These are phyloP conservation scores for Misgurnus anguillicaudatus DNA, from an alignment of 2,113 vertebrate genomes.

Conservation along the genomic window DNA sequence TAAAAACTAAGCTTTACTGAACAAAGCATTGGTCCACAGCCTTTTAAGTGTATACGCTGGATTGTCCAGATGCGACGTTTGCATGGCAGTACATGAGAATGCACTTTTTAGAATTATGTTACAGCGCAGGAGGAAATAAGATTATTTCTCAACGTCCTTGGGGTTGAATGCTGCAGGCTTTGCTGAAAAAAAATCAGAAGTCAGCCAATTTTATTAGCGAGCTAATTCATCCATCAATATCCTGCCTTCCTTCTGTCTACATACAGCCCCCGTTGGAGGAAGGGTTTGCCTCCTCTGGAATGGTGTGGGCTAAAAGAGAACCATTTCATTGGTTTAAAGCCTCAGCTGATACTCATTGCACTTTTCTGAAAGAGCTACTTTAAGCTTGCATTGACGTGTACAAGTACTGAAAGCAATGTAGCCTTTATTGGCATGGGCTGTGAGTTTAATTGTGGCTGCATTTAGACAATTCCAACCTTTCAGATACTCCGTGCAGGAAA, in stretches of 20 bases:
- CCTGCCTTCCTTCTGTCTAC: not conserved
- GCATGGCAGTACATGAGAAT: not conserved
- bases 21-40: not conserved
- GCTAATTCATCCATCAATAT: constrained; percentile 16
- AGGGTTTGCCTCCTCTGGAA: constrained; percentile 16
- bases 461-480: constrained; percentile 10
- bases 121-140: not conserved
- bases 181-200: not conserved
- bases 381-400: constrained; percentile 8
- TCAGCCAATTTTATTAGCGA: constrained; percentile 17
- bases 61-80: not conserved
- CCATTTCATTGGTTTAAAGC: constrained; percentile 4
- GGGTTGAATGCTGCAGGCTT: not conserved
- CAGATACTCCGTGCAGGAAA: constrained; percentile 26
- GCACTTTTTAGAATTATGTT: constrained; percentile 1
- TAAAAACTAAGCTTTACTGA: not conserved
- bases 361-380: constrained; percentile 13
- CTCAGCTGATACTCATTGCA: constrained; percentile 32
- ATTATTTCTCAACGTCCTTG: constrained; percentile 23
- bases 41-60: not conserved
- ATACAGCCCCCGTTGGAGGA: not conserved
- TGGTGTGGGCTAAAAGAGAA: constrained; percentile 14
- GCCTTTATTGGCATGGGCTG: constrained; percentile 6
- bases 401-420: not conserved
- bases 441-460: constrained; percentile 45